Conservation (phyloP, 2,888 invertebrate species). For the Hirtodrosophila alboralis region DNA sequence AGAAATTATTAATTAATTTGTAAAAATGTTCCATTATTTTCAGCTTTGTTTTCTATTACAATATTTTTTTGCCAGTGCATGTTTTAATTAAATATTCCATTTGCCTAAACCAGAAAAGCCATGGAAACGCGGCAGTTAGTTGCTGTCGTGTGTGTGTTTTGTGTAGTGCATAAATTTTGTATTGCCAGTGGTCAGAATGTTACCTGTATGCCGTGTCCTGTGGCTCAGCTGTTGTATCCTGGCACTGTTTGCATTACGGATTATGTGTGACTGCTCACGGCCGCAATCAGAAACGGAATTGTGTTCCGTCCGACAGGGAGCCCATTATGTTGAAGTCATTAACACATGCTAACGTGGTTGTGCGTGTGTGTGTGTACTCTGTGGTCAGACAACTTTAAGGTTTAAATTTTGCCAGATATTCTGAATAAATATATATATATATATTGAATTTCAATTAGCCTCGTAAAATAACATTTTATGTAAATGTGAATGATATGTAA, state of each 20-base stretch:
- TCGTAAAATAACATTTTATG: conserved; percentile 46
- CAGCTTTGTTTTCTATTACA: no score
- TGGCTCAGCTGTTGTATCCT: conserved; percentile 29
- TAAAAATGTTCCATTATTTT: no score
- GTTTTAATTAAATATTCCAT: conserved; percentile 81
- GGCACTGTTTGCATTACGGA: conserved; percentile 68
- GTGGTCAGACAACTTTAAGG: conserved; percentile 55
- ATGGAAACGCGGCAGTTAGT: conserved; percentile 60
- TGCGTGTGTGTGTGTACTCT: conserved; percentile 11
- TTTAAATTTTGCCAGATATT: conserved; percentile 39
- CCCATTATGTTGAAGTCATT: conserved; percentile 34
- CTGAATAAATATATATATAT: no score
- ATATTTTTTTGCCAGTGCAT: conserved; percentile 62
- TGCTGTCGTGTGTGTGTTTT: conserved; percentile 23
- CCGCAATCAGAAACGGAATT: conserved; percentile 32
- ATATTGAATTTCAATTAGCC: conserved; percentile 70
- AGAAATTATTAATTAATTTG: no score
- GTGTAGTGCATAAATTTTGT: conserved; percentile 62
- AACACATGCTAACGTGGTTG: conserved; percentile 41
- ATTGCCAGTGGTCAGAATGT: conserved; percentile 56
- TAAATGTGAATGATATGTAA: conserved; percentile 43
- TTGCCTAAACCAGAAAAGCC: conserved; percentile 73
- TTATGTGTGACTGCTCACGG: conserved; percentile 59
- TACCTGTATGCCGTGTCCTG: conserved; percentile 18
- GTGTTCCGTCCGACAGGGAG: not conserved